phyloP scores from a whole-genome alignment of 2,888 invertebrate genomes.

The Drosophila gaucha region DNA sequence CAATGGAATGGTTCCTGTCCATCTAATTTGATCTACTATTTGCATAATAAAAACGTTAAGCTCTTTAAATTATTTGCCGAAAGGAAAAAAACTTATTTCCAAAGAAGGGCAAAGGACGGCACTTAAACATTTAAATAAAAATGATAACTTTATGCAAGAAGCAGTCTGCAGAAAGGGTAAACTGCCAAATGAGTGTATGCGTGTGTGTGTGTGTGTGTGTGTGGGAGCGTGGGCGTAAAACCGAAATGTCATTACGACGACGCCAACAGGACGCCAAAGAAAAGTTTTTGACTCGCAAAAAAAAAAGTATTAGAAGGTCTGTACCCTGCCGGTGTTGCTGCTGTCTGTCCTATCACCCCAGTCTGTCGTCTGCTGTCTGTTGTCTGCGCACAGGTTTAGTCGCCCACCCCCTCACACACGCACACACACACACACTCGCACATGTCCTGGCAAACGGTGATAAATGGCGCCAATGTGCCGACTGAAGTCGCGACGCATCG shows the following conservation, averaged over 20 bases:
- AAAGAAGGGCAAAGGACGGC: constrained; percentile 23
- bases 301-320: constrained; percentile 67
- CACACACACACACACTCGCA: constrained; percentile 16
- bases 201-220: constrained; percentile 3
- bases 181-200: constrained; percentile 24
- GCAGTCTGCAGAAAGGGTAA: constrained; percentile 55
- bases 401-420: constrained; percentile 27
- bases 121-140: constrained; percentile 82
- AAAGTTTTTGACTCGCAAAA: constrained; percentile 68
- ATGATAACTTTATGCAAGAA: constrained; percentile 77
- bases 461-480: constrained; percentile 85
- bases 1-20: constrained; percentile 35
- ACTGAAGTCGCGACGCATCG: constrained; percentile 77
- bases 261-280: constrained; percentile 78
- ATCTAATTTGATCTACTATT: constrained; percentile 59
- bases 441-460: constrained; percentile 77
- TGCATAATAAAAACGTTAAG: constrained; percentile 72
- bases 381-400: constrained; percentile 73
- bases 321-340: constrained; percentile 21
- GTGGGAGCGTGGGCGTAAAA: constrained; percentile 43
- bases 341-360: constrained; percentile 43
- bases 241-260: constrained; percentile 73
- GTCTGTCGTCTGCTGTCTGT: constrained; percentile 26
- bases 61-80: constrained; percentile 44
- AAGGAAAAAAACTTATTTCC: constrained; percentile 12